Evolutionary conservation across 2,113 vertebrate species (phyloP).

Genomic region (Menidia beryllina): DNA sequence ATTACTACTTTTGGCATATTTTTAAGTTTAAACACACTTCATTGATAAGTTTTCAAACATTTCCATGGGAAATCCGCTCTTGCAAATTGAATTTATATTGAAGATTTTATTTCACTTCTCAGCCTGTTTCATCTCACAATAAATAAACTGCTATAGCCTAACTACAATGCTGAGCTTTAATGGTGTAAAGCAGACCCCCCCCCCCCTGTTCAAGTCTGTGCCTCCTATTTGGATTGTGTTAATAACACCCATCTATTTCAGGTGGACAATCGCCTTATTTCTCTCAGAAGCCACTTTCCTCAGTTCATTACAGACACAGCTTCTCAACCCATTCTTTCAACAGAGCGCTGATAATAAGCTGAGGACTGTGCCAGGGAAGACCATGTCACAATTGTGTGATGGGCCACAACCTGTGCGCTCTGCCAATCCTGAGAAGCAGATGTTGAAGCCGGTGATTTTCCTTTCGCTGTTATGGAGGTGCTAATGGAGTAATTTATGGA

Average conservation of each 20-base stretch:
- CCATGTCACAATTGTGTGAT: slow-evolving; percentile 37
- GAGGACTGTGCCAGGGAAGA: slow-evolving; percentile 11
- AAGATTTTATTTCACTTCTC: neutral
- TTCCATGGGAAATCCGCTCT: neutral
- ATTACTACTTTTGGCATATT: slow-evolving; percentile 18
- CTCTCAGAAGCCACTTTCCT: slow-evolving; percentile 36
- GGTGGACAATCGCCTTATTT: slow-evolving; percentile 30
- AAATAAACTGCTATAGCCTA: slow-evolving; percentile 24
- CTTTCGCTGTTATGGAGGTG: slow-evolving; percentile 59
- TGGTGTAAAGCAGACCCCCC: slow-evolving; percentile 17
- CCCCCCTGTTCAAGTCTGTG: slow-evolving; percentile 3
- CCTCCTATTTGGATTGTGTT: slow-evolving; percentile 18
- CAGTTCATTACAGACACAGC: slow-evolving; percentile 36
- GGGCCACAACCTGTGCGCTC: slow-evolving; percentile 43
- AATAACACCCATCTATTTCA: slow-evolving; percentile 39
- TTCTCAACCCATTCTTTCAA: slow-evolving; percentile 24
- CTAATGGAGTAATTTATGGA: slow-evolving; percentile 80
- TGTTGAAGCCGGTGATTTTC: slow-evolving; percentile 62
- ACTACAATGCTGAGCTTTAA: slow-evolving; percentile 19
- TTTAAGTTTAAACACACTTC: slow-evolving; percentile 20
- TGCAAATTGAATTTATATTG: neutral
- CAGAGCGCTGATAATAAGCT: slow-evolving; percentile 53
- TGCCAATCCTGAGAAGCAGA: slow-evolving; percentile 54
- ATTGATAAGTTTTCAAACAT: slow-evolving; percentile 33
- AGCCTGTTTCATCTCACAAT: slow-evolving; percentile 17